phyloP scores from a whole-genome alignment of 2,797 vertebrate species.

The Linurgus olivaceus region DNA sequence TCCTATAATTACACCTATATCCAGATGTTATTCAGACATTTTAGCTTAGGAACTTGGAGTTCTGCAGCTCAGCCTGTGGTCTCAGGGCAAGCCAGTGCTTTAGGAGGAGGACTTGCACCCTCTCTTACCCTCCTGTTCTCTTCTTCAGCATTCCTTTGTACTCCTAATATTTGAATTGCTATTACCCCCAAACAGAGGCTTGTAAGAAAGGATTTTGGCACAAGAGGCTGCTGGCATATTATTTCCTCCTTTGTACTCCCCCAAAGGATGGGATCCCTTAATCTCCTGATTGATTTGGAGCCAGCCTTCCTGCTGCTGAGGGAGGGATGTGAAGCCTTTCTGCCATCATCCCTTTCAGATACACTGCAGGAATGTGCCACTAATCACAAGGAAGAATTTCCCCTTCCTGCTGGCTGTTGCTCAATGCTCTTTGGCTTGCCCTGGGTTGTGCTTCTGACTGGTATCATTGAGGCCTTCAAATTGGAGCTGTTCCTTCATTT shows the following conservation, averaged over 20 bases:
- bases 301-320: background rate
- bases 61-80: background rate
- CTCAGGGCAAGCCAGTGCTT: background rate
- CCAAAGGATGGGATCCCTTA: background rate
- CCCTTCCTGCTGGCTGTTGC: background rate
- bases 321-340: background rate
- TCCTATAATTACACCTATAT: background rate
- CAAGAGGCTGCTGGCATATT: background rate
- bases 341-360: background rate
- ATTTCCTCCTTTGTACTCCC: background rate
- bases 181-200: background rate
- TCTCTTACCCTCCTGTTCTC: background rate
- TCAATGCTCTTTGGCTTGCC: background rate
- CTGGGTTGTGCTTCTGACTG: background rate
- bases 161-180: background rate
- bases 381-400: background rate
- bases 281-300: background rate
- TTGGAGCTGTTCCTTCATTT: background rate
- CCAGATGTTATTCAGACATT: background rate
- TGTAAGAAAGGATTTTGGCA: background rate
- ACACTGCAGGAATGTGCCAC: background rate
- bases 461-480: background rate
- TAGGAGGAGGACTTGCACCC: background rate
- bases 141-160: background rate
- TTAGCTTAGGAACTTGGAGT: background rate